Evolutionary conservation across 2,797 vertebrate species (phyloP), one percentile per base, ranked within the genome.

Genomic region (Cephalopachus bancanus): DNA sequence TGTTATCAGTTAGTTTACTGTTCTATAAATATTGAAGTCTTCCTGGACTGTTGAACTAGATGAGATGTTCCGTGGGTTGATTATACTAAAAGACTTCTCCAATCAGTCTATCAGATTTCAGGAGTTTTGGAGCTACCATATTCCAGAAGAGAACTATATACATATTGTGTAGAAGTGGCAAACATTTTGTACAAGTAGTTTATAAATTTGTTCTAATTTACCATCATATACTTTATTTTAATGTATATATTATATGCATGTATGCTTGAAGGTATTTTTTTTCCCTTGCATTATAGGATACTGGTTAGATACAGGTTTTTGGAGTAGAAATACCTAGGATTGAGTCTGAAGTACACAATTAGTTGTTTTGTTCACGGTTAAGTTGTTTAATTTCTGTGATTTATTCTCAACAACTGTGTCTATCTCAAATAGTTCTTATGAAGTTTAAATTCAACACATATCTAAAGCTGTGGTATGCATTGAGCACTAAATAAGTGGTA

Each of bases 371-470:
- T 37, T 81, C 49, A 4, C 59, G 22, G 8, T 49, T 0, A 89
- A 78, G 11, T 10, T 94, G 74, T 92, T 88, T 85, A 72, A 85
- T 93, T 64, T 24, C 7, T 44, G 16, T 81, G 4, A n/a, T 90
- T 83, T 92, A 78, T 57, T 78, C 30, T 64, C 53, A 84, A 85
- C 37, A 16, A 16, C 4, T 22, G 1, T 64, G 28, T 75, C 26
- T 67, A 76, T 60, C 3, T 89, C 51, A 96, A 83, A 37, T 37
- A 22, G 26, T 84, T 83, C 53, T 86, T 69, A 1, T 71, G n/a
- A 95, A 62, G 20, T 76, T 93, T 75, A 44, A 51, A 51, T 74
- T 78, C 75, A 83, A 7, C 81, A 33, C 76, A 26, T 65, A 49
- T 55, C 78, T 96, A 44, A 94, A 85, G 4, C 49, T 78, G 26